phyloP scores from a whole-genome alignment of 2,888 invertebrate species.

The Phaedon cochleariae region DNA sequence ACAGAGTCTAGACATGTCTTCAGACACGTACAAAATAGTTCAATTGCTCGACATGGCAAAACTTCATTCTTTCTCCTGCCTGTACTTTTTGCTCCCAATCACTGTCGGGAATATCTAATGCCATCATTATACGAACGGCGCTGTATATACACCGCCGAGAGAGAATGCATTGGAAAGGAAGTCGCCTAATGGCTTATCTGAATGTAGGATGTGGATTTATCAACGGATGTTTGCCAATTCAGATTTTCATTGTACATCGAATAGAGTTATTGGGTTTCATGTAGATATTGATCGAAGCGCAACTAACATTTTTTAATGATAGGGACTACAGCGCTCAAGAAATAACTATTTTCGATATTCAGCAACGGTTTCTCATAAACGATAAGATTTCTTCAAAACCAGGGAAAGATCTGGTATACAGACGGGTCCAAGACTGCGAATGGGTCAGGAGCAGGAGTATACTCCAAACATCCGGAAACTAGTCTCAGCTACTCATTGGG shows the following conservation, averaged over 20 bases:
- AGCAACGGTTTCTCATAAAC: no score
- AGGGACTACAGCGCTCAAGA: no score
- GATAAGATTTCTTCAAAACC: no score
- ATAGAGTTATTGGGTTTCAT: neutral
- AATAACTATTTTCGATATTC: no score
- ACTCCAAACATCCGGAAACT: no score
- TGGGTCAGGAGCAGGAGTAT: no score
- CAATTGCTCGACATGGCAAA: conserved; percentile 34
- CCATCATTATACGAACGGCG: conserved; percentile 22
- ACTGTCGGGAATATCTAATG: conserved; percentile 32
- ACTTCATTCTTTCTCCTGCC: conserved; percentile 30
- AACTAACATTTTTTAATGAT: neutral
- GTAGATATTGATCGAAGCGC: neutral
- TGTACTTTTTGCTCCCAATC: conserved; percentile 30
- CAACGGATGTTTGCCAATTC: neutral
- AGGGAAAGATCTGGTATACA: no score
- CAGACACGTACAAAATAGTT: conserved; percentile 47
- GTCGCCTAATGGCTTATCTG: conserved; percentile 13
- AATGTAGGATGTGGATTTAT: conserved; percentile 13
- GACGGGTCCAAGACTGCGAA: no score
- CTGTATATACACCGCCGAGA: conserved; percentile 11
- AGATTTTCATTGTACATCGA: neutral
- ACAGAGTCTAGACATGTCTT: conserved; percentile 49
- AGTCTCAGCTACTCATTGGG: no score
- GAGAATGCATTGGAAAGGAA: conserved; percentile 13